Conservation (phyloP, 2,797 vertebrate species). For the Acrossocheilus wenchowensis region DNA sequence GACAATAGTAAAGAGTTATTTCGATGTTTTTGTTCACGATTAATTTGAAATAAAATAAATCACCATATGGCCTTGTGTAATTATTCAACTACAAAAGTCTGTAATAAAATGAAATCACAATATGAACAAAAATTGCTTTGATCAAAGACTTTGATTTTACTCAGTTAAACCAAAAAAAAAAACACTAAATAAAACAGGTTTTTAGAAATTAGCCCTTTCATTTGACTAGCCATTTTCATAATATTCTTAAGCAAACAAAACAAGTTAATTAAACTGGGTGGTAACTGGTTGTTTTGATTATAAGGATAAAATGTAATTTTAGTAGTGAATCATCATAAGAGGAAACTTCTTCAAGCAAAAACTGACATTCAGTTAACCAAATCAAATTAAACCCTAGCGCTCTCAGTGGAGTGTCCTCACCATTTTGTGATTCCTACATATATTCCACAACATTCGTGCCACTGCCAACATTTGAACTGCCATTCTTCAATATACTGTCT, state of each 20-base stretch:
- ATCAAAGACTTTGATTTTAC: neutral
- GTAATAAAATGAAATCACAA: neutral
- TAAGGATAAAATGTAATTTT: neutral
- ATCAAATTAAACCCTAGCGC: neutral
- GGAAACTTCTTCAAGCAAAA: neutral
- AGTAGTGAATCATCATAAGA: neutral
- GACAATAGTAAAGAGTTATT: neutral
- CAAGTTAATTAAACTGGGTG: conserved; percentile 5
- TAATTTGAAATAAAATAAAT: neutral
- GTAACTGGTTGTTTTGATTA: neutral
- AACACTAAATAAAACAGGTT: neutral
- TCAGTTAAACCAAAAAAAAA: too few relatives aligned
- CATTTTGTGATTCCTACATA: neutral
- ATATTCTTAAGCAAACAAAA: neutral
- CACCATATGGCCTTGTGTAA: neutral
- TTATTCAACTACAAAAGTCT: neutral
- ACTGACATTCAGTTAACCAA: neutral
- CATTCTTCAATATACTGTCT: neutral
- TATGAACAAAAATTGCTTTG: neutral
- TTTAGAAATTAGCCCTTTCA: neutral
- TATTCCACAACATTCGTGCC: neutral
- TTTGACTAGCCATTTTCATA: neutral
- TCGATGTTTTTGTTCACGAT: neutral
- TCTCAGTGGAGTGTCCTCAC: neutral
- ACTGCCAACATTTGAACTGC: too few relatives aligned